Evolutionary conservation across 2,888 invertebrate species (phyloP).

Genomic region (Drosophila cognata): DNA sequence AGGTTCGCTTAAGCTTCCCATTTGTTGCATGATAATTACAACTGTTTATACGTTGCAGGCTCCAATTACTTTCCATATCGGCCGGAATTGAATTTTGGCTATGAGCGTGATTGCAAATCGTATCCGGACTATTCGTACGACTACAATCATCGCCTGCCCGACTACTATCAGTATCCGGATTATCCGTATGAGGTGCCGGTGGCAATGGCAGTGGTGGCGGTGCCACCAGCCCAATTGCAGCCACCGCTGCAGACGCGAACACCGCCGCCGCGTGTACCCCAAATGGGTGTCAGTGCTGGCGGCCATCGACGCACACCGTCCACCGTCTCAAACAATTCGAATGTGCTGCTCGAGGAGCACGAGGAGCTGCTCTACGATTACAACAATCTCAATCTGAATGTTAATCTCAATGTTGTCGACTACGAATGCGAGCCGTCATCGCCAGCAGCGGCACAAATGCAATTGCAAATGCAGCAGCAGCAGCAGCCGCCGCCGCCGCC

Average conservation of each 20-base stretch:
- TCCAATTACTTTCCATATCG: slow-evolving; percentile 85
- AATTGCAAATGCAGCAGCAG: background rate
- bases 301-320: slow-evolving; percentile 92
- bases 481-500: slow-evolving; percentile 54
- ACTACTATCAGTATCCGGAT: slow-evolving; percentile 82
- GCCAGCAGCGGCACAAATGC: background rate
- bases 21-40: background rate
- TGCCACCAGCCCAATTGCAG: slow-evolving; percentile 37
- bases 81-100: slow-evolving; percentile 83
- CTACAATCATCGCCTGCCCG: slow-evolving; percentile 82
- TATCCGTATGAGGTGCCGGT: slow-evolving; percentile 80
- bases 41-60: slow-evolving; percentile 51
- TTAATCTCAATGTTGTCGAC: slow-evolving; percentile 56
- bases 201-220: slow-evolving; percentile 53
- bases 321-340: slow-evolving; percentile 88
- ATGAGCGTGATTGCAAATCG: slow-evolving; percentile 84
- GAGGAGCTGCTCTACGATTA: slow-evolving; percentile 85
- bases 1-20: slow-evolving; percentile 1
- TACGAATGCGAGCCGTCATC: slow-evolving; percentile 46
- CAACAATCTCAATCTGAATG: slow-evolving; percentile 73
- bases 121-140: slow-evolving; percentile 85
- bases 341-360: slow-evolving; percentile 69
- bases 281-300: slow-evolving; percentile 84
- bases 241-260: slow-evolving; percentile 72
- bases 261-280: slow-evolving; percentile 84